Conservation (phyloP, 2,888 invertebrate genomes). For the Nomada flava region DNA sequence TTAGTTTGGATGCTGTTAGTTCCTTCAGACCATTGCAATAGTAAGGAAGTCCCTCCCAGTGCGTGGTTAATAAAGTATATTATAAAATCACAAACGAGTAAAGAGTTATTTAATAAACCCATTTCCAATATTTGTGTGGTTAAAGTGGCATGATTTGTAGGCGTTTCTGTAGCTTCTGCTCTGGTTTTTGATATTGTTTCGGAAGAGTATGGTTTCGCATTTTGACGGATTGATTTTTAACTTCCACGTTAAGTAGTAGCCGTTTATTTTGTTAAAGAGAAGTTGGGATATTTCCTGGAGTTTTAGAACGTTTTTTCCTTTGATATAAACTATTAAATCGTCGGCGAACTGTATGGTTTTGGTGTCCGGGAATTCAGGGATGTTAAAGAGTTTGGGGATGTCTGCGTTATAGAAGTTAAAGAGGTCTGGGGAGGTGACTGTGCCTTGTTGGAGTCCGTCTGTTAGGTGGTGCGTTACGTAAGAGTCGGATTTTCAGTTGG, state of each 20-base stretch:
- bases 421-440: no score
- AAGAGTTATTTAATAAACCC: no score
- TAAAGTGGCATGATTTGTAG: neutral
- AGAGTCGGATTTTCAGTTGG: no score
- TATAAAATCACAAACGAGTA: no score
- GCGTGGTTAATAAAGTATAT: no score
- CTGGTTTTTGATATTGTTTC: neutral
- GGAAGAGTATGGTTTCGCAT: slow-evolving; percentile 11
- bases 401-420: neutral
- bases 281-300: neutral
- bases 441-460: no score
- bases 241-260: neutral
- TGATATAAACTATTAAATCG: neutral
- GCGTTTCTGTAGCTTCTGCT: neutral
- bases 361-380: no score
- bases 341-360: slow-evolving; percentile 6
- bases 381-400: neutral
- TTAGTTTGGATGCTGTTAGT: no score
- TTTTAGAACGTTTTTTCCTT: neutral
- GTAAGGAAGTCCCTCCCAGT: no score
- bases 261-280: neutral
- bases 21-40: no score
- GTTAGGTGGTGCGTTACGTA: no score
- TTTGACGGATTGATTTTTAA: neutral
- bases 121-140: neutral